Conservation (phyloP, 1,140 invertebrate species). For the Lysiphlebus fabarum region DNA sequence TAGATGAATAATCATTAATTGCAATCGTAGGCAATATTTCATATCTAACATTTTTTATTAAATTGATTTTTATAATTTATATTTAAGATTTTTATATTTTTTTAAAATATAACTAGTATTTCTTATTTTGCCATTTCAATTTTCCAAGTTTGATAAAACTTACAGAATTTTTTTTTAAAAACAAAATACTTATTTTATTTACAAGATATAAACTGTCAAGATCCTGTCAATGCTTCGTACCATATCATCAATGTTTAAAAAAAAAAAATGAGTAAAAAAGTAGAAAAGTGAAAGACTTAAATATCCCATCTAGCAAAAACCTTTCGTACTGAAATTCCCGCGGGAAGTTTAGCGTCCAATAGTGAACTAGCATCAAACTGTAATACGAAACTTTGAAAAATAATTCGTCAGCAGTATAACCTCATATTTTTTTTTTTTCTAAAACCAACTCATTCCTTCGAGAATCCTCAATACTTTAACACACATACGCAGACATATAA, state of each 20-base stretch:
- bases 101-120: neutral
- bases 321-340: neutral
- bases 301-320: slow-evolving; percentile 11
- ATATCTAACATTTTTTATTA: neutral
- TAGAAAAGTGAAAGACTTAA: slow-evolving; percentile 13
- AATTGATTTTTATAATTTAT: neutral
- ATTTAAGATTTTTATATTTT: neutral
- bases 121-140: too few species aligned
- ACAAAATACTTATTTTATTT: neutral
- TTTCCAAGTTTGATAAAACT: too few species aligned
- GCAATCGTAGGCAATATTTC: neutral
- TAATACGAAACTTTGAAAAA: slow-evolving; percentile 32
- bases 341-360: slow-evolving; percentile 13
- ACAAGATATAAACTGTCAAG: neutral
- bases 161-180: too few species aligned
- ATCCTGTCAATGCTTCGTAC: too few species aligned
- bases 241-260: neutral
- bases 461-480: neutral
- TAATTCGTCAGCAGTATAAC: slow-evolving; percentile 29
- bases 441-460: neutral
- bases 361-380: slow-evolving; percentile 24
- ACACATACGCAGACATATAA: neutral
- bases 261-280: too few species aligned
- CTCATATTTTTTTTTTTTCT: neutral
- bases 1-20: slow-evolving; percentile 22